A percentile compares a stretch with the other conserved stretches of the same genome.
These are phyloP conservation scores for Atrichornis clamosus DNA, from an alignment of 2,113 vertebrate genomes.

Conservation along the genomic window DNA sequence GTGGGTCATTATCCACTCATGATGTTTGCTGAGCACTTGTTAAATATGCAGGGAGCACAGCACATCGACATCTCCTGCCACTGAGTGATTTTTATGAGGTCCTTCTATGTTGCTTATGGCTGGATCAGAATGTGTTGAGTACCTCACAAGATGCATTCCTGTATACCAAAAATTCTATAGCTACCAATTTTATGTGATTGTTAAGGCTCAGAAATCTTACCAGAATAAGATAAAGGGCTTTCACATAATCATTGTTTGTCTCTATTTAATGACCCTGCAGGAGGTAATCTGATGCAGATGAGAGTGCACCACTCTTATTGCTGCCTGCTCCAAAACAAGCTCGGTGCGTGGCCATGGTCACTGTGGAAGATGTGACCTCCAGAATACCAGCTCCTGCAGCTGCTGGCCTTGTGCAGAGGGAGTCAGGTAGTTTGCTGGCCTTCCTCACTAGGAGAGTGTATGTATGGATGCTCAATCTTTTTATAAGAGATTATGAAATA, in stretches of 20 bases:
- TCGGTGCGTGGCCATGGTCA: too few relatives aligned
- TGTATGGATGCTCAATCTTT: neutral
- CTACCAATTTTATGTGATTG: neutral
- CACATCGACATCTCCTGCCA: neutral
- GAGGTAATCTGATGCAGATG: neutral
- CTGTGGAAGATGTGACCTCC: neutral
- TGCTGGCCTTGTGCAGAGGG: neutral
- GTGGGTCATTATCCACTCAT: neutral
- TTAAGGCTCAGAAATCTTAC: neutral
- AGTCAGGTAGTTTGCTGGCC: neutral
- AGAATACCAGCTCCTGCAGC: neutral
- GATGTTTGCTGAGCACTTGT: neutral
- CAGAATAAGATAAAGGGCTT: neutral
- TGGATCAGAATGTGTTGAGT: neutral
- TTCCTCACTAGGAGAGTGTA: neutral
- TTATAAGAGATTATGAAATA: neutral
- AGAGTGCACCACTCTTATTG: neutral
- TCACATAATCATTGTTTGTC: neutral
- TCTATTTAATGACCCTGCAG: neutral
- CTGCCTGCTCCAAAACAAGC: neutral
- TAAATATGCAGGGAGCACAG: neutral
- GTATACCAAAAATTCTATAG: neutral
- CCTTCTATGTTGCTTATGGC: neutral
- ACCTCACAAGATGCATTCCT: neutral
- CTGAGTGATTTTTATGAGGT: accelerated